Base-by-base conservation (phyloP, 2,888 invertebrate genomes). In the Leptopilina drosophilae region DNA sequence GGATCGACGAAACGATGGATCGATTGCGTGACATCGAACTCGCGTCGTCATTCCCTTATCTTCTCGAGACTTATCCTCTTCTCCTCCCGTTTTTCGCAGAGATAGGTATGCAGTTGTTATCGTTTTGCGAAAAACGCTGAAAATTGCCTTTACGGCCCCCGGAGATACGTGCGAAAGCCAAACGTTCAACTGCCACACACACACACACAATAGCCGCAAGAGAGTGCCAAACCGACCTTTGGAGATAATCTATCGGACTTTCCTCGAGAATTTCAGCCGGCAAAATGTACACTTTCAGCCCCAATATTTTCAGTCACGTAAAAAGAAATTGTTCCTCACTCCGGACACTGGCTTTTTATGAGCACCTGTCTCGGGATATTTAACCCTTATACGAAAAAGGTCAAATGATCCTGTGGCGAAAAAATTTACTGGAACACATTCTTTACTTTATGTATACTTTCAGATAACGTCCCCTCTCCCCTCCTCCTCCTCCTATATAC, bases 71-170 rank as follows among this genome's bases (percentile, higher is more conserved):
- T 77, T 46, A 42, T 67, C 42, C 66, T 26, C 46, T 20, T 20
- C 33, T 62, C 40, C 20, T 77, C 12, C 4, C 46, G 56, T 33
- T 20, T 69, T 15, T 62, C 56, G 56, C 67, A 15, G 82, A 84
- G 84, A 84, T 85, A 84, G 81, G 79, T 77, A 79, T 78, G 78
- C 80, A 79, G 78, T 78, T 82, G 83, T 85, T 87, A 87, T 87
- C 85, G 80, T 85, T 87, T 84, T 84, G 82, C 83, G 87, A 85
- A 86, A 85, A 87, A 87, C 86, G 86, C 81, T 89, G 85, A 85
- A 89, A 88, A 88, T 84, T 86, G 83, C 77, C 81, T 82, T 82
- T 79, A 82, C 82, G 82, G 78, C 75, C 79, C 64, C 49, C 11
- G 33, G 78, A 76, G 82, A 84, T 81, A 84, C 73, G 73, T 66